Evolutionary conservation across 2,797 vertebrate species (phyloP).

Genomic region (Propithecus deckenii): DNA sequence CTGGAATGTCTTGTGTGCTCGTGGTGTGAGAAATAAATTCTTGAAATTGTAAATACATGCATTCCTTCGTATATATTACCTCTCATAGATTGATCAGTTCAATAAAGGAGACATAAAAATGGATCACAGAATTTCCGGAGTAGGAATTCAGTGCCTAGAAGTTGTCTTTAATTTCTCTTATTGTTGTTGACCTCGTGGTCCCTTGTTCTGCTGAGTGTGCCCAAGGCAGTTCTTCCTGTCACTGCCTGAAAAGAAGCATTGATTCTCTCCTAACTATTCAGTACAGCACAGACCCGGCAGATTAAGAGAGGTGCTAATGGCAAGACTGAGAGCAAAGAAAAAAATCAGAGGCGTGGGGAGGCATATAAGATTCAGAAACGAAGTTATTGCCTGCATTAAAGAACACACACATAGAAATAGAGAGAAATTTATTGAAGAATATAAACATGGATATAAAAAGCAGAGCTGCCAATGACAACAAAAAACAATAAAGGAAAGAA

Average conservation of each 20-base stretch:
- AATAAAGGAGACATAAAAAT: constrained; percentile 18
- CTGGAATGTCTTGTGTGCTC: background rate
- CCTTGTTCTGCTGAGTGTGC: constrained; percentile 59
- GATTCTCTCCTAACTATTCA: constrained; percentile 66
- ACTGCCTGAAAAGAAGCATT: constrained; percentile 66
- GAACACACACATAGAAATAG: background rate
- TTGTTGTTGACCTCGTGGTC: constrained; percentile 64
- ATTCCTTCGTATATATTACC: background rate
- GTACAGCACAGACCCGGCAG: background rate
- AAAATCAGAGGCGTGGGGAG: constrained; percentile 46
- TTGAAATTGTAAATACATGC: background rate
- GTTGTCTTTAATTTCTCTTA: constrained; percentile 72
- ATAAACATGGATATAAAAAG: constrained; percentile 59
- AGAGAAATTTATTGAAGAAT: constrained; percentile 59
- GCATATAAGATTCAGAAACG: background rate
- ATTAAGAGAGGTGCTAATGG: constrained; percentile 51
- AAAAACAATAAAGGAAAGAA: constrained; percentile 13
- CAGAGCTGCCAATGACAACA: constrained; percentile 19
- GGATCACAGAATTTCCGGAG: background rate
- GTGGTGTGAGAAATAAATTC: background rate
- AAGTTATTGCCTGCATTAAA: constrained; percentile 53
- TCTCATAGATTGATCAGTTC: background rate
- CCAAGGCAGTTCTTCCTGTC: constrained; percentile 70
- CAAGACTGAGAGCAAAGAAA: background rate
- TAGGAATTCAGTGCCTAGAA: constrained; percentile 32